Conservation (phyloP, 2,888 invertebrate genomes). For the Heliconius hortense region DNA sequence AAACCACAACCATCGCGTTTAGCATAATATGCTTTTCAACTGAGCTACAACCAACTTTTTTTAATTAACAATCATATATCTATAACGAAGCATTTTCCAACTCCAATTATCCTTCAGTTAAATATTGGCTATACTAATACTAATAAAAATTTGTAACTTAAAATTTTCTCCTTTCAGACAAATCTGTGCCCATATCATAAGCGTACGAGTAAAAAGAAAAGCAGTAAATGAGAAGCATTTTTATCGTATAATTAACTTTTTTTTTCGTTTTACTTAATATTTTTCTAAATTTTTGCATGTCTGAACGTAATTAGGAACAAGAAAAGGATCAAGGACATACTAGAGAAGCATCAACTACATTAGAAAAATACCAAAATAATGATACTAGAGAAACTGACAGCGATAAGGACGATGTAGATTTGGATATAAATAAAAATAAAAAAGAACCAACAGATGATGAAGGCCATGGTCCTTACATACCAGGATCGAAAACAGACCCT, state of each 20-base stretch:
- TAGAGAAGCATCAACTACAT: constrained; percentile 34
- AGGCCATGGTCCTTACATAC: constrained; percentile 76
- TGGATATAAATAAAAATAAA: constrained; percentile 54
- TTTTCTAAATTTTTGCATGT: constrained; percentile 66
- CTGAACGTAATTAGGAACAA: constrained; percentile 68
- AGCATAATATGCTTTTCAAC: too few relatives aligned
- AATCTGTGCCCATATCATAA: constrained; percentile 63
- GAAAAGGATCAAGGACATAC: constrained; percentile 46
- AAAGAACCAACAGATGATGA: constrained; percentile 62
- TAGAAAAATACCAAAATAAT: constrained; percentile 41
- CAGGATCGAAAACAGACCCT: constrained; percentile 80
- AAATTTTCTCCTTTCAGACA: constrained; percentile 63
- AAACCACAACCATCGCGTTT: too few relatives aligned
- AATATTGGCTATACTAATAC: too few relatives aligned
- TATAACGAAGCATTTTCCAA: neutral
- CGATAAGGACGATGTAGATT: constrained; percentile 28
- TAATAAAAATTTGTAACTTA: constrained; percentile 2
- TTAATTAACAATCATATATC: too few relatives aligned
- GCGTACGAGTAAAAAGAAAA: constrained; percentile 49
- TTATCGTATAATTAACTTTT: constrained; percentile 23
- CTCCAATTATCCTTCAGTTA: too few relatives aligned
- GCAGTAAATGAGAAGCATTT: constrained; percentile 37
- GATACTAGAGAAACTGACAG: constrained; percentile 10
- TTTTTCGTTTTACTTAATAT: constrained; percentile 31
- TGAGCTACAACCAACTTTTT: too few relatives aligned